A percentile compares a stretch with the other conserved stretches of the same genome.
These are phyloP conservation scores for Pantherophis guttatus DNA, from an alignment of 2,113 vertebrate genomes.

Conservation along the genomic window DNA sequence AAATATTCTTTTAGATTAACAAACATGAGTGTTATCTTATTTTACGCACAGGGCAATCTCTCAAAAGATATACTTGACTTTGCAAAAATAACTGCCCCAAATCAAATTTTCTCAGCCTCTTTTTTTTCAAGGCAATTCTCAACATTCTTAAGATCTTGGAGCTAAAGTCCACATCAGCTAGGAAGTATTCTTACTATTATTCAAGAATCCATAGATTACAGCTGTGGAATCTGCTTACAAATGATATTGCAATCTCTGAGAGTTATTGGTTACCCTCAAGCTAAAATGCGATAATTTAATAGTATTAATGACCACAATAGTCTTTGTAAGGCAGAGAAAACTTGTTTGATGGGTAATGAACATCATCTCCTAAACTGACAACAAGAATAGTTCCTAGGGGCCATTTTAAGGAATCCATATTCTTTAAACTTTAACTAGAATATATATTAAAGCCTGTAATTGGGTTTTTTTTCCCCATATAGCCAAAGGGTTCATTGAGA, in stretches of 20 bases:
- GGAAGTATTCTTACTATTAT: not conserved
- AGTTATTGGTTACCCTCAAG: not conserved
- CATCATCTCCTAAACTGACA: not conserved
- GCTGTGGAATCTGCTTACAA: not conserved
- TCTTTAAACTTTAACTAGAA: not conserved
- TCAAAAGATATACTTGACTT: not conserved
- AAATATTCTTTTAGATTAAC: not conserved
- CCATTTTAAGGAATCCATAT: not conserved
- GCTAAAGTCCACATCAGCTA: not conserved
- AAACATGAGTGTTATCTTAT: not conserved
- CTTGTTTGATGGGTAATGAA: not conserved
- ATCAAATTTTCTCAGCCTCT: not conserved
- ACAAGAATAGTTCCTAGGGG: no score
- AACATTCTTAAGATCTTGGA: not conserved
- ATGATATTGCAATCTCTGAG: not conserved
- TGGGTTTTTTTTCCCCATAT: no score
- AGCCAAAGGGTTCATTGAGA: not conserved
- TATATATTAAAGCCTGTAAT: not conserved
- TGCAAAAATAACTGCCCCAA: not conserved
- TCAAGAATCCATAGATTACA: not conserved
- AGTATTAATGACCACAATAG: not conserved
- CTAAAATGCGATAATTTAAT: not conserved
- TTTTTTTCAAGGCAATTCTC: not conserved
- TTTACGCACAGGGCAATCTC: not conserved
- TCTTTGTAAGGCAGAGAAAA: not conserved